These are phyloP conservation scores for Archocentrus centrarchus DNA, from an alignment of 2,113 vertebrate species.

Conservation along the genomic window DNA sequence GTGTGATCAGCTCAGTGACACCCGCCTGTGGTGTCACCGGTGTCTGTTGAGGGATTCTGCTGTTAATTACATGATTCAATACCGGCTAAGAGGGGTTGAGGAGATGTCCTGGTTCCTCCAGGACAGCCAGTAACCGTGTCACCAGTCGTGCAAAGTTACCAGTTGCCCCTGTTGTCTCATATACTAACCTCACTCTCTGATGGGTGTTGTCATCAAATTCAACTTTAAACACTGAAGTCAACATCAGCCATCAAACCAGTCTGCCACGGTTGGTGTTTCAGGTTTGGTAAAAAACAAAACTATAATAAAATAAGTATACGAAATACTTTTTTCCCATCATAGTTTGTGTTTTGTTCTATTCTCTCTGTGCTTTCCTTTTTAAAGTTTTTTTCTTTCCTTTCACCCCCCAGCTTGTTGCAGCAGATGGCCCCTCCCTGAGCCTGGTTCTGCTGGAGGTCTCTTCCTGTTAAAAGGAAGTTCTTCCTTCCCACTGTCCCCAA, in stretches of 20 bases:
- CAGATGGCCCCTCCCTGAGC: not conserved
- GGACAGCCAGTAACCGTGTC: conserved; percentile 45
- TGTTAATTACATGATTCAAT: conserved; percentile 71
- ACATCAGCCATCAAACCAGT: not conserved
- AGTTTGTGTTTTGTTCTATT: not conserved
- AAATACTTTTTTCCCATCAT: not conserved
- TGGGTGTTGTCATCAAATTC: conserved; percentile 47
- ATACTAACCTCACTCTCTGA: conserved; percentile 48
- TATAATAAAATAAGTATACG: not conserved
- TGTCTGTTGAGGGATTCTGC: conserved; percentile 59
- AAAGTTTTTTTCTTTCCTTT: not conserved
- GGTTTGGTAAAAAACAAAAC: not conserved
- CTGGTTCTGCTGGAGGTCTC: not conserved
- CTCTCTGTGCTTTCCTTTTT: not conserved
- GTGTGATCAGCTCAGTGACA: conserved; percentile 36
- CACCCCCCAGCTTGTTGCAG: not conserved
- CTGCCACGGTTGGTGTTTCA: not conserved
- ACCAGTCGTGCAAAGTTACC: conserved; percentile 63
- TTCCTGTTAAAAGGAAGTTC: not conserved
- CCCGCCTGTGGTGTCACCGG: not conserved
- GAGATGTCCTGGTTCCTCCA: conserved; percentile 43
- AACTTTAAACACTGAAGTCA: conserved; percentile 49
- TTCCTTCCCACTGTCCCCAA: not conserved
- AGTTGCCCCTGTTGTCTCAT: conserved; percentile 19
- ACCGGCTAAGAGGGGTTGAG: conserved; percentile 37